These are phyloP conservation scores for Rhadinocentrus ornatus DNA, from an alignment of 2,797 vertebrate species.

Conservation along the genomic window DNA sequence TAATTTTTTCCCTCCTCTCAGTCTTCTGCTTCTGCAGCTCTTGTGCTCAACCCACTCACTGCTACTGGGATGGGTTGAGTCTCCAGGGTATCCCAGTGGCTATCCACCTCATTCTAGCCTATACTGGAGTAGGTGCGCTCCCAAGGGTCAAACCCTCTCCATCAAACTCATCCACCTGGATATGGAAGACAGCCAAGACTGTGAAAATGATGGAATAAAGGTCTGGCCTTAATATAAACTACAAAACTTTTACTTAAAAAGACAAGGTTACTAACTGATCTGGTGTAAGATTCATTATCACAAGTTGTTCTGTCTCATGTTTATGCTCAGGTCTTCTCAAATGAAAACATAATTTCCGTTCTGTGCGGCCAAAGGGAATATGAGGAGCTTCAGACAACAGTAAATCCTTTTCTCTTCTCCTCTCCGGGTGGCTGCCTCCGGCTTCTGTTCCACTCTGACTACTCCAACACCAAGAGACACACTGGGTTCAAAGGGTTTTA, in stretches of 20 bases:
- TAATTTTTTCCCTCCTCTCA: constrained; percentile 25
- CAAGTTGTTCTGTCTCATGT: not conserved
- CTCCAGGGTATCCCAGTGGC: constrained; percentile 88
- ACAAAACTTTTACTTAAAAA: not conserved
- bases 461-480: constrained; percentile 88
- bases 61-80: constrained; percentile 81
- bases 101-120: constrained; percentile 82
- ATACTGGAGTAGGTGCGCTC: constrained; percentile 87
- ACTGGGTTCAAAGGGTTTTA: constrained; percentile 92
- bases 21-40: constrained; percentile 68
- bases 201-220: constrained; percentile 89
- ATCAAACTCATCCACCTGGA: constrained; percentile 91
- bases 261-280: not conserved
- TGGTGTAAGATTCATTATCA: not conserved
- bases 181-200: constrained; percentile 88
- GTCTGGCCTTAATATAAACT: constrained; percentile 66
- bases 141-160: constrained; percentile 83
- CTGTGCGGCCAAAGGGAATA: constrained; percentile 84
- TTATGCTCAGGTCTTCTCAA: constrained; percentile 69
- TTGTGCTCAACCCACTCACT: constrained; percentile 24
- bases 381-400: constrained; percentile 65
- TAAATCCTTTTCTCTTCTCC: constrained; percentile 81
- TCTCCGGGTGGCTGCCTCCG: constrained; percentile 81
- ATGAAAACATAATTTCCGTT: constrained; percentile 56
- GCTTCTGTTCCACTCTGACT: constrained; percentile 88